Evolutionary conservation across 2,888 invertebrate genomes (phyloP).

Genomic region (Rhodophaea formosa): DNA sequence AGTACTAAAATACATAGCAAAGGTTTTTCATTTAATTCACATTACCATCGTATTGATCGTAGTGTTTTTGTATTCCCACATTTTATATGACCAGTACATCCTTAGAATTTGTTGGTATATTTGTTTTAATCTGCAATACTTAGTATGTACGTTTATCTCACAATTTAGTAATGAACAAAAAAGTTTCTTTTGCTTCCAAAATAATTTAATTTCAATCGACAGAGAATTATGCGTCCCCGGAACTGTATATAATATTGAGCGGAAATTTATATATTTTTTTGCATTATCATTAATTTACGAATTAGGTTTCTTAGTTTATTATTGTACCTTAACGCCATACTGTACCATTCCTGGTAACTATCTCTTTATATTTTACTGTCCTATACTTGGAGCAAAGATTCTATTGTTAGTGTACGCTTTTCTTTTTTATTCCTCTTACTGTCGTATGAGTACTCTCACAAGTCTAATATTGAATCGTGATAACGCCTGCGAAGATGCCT

Average conservation of each 20-base stretch:
- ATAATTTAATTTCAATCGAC: background rate
- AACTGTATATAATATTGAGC: background rate
- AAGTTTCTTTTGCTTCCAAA: background rate
- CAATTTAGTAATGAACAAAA: background rate
- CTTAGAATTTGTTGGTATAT: slow-evolving; percentile 1
- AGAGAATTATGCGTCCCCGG: background rate
- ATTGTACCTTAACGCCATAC: background rate
- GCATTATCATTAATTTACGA: background rate
- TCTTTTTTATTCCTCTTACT: background rate
- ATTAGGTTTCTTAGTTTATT: background rate
- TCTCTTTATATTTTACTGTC: background rate
- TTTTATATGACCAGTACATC: background rate
- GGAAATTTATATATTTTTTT: background rate
- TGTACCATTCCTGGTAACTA: background rate
- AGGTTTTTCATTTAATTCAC: background rate
- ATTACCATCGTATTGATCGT: background rate
- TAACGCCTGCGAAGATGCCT: background rate
- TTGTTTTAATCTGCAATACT: background rate
- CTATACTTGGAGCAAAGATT: background rate
- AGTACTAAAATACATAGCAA: background rate
- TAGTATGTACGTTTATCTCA: background rate
- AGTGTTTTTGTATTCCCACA: background rate
- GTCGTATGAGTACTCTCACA: background rate
- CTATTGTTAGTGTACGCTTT: background rate
- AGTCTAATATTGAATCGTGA: background rate